Percentiles rank a stretch among this genome's conserved stretches.
These are phyloP conservation scores for Pocillopora grandis DNA, from an alignment of 92 coral and sea anemone species.

Conservation along the genomic window DNA sequence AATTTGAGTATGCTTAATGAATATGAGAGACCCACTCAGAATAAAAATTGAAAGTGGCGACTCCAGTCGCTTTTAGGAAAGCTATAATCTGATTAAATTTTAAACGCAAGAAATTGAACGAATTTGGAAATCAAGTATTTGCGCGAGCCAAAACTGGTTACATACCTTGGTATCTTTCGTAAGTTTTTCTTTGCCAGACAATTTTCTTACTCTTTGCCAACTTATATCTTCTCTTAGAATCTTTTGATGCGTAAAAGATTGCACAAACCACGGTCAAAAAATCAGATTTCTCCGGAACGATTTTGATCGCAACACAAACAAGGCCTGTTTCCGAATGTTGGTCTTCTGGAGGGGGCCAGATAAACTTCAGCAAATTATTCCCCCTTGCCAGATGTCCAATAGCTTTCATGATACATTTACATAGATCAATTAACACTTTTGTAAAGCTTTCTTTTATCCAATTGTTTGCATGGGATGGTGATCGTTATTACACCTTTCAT, in stretches of 20 bases:
- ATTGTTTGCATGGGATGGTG: constrained; percentile 23
- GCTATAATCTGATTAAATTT: constrained; percentile 4
- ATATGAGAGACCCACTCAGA: not conserved
- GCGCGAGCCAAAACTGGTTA: constrained; percentile 20
- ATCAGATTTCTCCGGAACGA: not conserved
- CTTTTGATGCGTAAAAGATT: not conserved
- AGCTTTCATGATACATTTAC: constrained; percentile 32
- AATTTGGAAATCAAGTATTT: not conserved
- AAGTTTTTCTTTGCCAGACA: not conserved
- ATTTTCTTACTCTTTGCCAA: not conserved
- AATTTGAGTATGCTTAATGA: not conserved
- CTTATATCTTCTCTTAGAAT: not conserved
- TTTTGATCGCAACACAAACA: not conserved
- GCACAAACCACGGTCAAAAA: not conserved
- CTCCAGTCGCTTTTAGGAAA: not conserved
- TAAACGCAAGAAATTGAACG: not conserved
- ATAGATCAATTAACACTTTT: constrained; percentile 54
- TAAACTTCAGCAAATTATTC: constrained; percentile 20
- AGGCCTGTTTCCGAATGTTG: constrained; percentile 5
- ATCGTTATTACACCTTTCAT: constrained; percentile 21
- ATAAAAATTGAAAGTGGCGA: not conserved
- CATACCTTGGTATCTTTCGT: constrained; percentile 5
- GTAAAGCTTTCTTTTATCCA: constrained; percentile 42
- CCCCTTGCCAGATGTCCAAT: constrained; percentile 31
- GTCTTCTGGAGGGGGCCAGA: constrained; percentile 11